Conservation (phyloP, 2,113 vertebrate genomes). For the Scopus umbretta region DNA sequence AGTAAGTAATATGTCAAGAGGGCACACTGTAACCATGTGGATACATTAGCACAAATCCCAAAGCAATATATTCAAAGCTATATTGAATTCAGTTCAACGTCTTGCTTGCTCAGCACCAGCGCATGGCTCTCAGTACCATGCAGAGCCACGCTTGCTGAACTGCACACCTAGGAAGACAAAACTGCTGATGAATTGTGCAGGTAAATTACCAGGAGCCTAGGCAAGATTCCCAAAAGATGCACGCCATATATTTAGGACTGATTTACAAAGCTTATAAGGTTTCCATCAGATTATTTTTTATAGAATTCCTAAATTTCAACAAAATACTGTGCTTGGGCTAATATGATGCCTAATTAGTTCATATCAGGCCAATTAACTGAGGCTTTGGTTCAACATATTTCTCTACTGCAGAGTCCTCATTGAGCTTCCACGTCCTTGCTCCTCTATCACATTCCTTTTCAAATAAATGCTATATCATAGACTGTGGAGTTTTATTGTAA, state of each 20-base stretch:
- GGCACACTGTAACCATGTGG: not conserved
- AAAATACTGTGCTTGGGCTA: not conserved
- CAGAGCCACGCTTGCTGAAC: not conserved
- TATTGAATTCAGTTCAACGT: not conserved
- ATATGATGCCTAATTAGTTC: not conserved
- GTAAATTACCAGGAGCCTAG: not conserved
- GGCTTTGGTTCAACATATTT: not conserved
- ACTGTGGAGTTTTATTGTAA: not conserved
- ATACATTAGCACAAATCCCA: not conserved
- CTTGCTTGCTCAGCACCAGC: not conserved
- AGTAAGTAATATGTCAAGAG: not conserved
- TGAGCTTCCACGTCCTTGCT: not conserved
- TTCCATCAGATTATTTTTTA: not conserved
- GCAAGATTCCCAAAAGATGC: not conserved
- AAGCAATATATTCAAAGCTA: not conserved
- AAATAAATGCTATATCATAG: not conserved
- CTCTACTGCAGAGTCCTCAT: not conserved
- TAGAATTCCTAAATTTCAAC: not conserved
- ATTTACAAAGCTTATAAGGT: not conserved
- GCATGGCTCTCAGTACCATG: not conserved
- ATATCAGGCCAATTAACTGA: not conserved
- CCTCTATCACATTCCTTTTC: not conserved
- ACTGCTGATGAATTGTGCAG: not conserved
- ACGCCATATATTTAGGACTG: not conserved
- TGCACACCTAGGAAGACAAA: not conserved